Evolutionary conservation across 2,888 invertebrate genomes (phyloP), one percentile per base, ranked within the genome.

Genomic region (Phyto melanocephala): DNA sequence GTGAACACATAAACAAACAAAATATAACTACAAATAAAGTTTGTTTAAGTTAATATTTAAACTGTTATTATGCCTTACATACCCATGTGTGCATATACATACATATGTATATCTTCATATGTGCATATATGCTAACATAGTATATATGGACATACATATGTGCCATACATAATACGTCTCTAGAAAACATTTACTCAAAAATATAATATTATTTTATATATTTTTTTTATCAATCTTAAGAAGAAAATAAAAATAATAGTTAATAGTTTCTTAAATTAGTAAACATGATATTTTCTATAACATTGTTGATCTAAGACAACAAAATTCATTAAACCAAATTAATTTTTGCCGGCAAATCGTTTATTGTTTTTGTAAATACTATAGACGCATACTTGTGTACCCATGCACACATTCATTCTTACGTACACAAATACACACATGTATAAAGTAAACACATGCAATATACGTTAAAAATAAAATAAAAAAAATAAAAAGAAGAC

Each of bases 291-390:
- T 24, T 6, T 45, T 20, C 1, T 15, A 3, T 15, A 54, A 20
- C 11, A 20, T 33, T 33, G 33, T 37, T n/a, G 28, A 54, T 56
- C 42, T 22, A 28, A 22, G 15, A 20, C 17, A 28, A 42, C 28
- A 62, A 60, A 35, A 52, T 62, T 22, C 15, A 37, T 50, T 71
- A n/a, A 37, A n/a, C 1, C 13, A 71, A 60, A 71, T 13, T 40
- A 50, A 28, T 50, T 60, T 76, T 76, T 76, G 68, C 76, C 76
- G 76, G 76, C 68, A 76, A 76, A 76, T 40, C 40, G 15, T 60
- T 68, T 76, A 60, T 47, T 76, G 28, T 50, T 20, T 47, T 50
- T 75, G 33, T 56, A 56, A 28, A 58, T 50, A 28, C 28, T 20
- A 3, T 42, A 60, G 28, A 28, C 28, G 6, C 6, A 28, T 6